Conservation (phyloP, 2,797 vertebrate species). For the Nothura maculosa region DNA sequence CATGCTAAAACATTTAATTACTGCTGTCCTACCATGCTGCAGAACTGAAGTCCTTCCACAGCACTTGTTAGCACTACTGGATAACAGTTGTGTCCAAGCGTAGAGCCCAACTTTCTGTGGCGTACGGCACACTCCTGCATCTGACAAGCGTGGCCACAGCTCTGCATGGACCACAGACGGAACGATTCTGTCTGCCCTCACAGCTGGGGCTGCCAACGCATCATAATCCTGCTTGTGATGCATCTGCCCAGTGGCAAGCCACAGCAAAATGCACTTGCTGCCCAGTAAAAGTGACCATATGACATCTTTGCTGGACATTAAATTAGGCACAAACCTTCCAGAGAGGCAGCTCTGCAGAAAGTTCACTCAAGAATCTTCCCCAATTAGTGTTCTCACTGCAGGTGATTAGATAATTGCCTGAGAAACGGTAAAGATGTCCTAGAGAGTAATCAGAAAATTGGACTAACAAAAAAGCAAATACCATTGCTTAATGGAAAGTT, state of each 20-base stretch:
- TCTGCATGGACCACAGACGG: accelerated
- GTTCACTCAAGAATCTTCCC: not conserved
- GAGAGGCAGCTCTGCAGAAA: not conserved
- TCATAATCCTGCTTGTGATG: not conserved
- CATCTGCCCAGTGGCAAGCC: not conserved
- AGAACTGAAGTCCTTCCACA: not conserved
- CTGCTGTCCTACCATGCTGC: not conserved
- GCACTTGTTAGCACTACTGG: not conserved
- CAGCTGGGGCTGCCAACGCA: not conserved
- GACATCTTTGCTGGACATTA: not conserved
- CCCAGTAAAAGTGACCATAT: not conserved
- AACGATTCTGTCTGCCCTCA: not conserved
- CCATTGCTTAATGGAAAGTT: not conserved
- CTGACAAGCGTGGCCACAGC: not conserved
- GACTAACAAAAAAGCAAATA: slow-evolving; percentile 6
- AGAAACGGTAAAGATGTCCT: not conserved
- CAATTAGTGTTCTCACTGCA: not conserved
- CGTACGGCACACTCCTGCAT: not conserved
- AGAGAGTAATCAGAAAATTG: slow-evolving; percentile 7
- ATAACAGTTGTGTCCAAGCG: not conserved
- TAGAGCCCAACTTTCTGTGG: not conserved
- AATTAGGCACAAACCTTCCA: not conserved
- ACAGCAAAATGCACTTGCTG: not conserved
- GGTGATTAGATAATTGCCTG: not conserved
- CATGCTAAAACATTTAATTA: not conserved